These are phyloP conservation scores for Drosophila pachea DNA, from an alignment of 1,140 invertebrate genomes.

Conservation along the genomic window DNA sequence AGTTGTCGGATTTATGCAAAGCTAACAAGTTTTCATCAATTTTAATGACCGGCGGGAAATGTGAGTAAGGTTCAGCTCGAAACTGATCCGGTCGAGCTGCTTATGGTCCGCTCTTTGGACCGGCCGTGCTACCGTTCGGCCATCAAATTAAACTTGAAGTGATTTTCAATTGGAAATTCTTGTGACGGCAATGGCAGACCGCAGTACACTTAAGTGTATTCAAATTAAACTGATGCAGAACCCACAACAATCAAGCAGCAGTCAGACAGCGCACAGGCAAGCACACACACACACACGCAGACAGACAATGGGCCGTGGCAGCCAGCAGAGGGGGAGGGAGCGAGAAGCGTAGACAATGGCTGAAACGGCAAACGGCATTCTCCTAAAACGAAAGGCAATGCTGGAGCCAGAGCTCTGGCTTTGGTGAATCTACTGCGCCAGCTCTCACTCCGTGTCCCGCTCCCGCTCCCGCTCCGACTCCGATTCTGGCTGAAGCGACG, in stretches of 20 bases:
- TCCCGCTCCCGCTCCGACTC: neutral
- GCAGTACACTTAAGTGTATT: constrained; percentile 76
- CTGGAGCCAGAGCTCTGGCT: neutral
- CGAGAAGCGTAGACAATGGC: constrained; percentile 32
- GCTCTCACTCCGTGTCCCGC: neutral
- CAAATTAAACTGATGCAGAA: constrained; percentile 75
- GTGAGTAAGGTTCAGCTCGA: constrained; percentile 57
- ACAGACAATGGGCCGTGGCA: constrained; percentile 3
- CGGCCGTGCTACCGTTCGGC: constrained; percentile 18
- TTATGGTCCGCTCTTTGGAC: neutral
- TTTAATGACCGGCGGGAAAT: constrained; percentile 60
- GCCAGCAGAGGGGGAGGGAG: constrained; percentile 9
- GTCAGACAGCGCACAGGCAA: constrained; percentile 20
- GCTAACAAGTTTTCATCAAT: constrained; percentile 64
- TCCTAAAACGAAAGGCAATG: constrained; percentile 9
- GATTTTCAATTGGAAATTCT: constrained; percentile 77
- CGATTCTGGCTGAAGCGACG: neutral
- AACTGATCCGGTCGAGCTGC: constrained; percentile 5
- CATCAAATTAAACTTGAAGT: constrained; percentile 77
- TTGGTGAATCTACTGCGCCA: neutral
- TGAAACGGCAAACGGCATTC: constrained; percentile 13
- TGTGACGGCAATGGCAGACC: constrained; percentile 66
- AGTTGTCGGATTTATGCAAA: constrained; percentile 55
- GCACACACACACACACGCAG: constrained; percentile 8
- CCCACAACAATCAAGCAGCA: constrained; percentile 43